Base-by-base conservation (phyloP, 1,140 invertebrate species). In the Contarinia nasturtii region DNA sequence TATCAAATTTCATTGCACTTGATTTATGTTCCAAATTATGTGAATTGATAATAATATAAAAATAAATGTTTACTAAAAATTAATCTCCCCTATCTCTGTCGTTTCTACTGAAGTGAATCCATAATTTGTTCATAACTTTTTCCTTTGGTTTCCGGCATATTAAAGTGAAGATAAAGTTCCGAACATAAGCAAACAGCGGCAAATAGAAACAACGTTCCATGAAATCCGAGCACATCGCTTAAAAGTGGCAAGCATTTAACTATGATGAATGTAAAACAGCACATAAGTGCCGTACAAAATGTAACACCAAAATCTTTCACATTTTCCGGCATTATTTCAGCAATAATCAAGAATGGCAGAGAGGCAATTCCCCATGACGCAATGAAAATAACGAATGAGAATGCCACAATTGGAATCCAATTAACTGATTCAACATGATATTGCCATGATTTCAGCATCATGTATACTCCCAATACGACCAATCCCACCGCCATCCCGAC, bases 81-180 rank as follows among this genome's bases (percentile, higher is more conserved):
- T n/a, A n/a, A n/a, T n/a, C n/a, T n/a, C n/a, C n/a, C n/a, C n/a
- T n/a, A n/a, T 36, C 34, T 36, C 34, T 10, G 8, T 8, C 8
- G 34, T 36, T 10, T 8, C 34, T 40, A 40, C 12, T 14, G 14
- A 40, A 40, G 37, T 12, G 7, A n/a, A 7, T 52, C 61, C 45
- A 75, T 73, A 17, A 88, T 85, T 63, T 87, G 74, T 49, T 76
- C 69, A 15, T 82, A 67, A 15, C 70, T 75, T 63, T 80, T 84
- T 33, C 79, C 80, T 62, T 82, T 85, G 0, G 86, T 89, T 63
- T 89, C 86, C 0, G 85, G 85, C 15, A 86, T 67, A 43, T 80
- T 53, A 48, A 75, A 22, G 11, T 12, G 5, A 41, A 38, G n/a
- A 50, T 40, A 14, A 18, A 20, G 41, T 19, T 12, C 17, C 12